Base-by-base conservation (phyloP, 2,113 vertebrate genomes). In the Phoenicopterus ruber region DNA sequence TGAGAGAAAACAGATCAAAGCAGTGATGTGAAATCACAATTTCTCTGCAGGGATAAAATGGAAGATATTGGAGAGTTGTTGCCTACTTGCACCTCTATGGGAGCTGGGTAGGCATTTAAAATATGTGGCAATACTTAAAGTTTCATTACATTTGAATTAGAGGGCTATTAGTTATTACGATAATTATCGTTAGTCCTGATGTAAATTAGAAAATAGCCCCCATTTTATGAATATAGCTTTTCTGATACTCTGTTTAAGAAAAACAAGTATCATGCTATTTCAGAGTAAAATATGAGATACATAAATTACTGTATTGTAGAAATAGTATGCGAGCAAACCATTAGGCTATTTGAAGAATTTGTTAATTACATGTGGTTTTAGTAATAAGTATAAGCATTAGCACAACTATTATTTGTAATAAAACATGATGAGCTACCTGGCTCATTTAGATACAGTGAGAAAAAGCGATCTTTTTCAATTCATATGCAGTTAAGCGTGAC, bases 311-410 rank as follows among this genome's bases (percentile, higher is more conserved):
- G 46, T 57, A 80, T 34, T 76, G 62, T 83, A 94, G 85, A 96
- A 94, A 88, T 50, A 86, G 44, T 26, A 5, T 42, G 46, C 24
- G 7, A 93, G 70, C 78, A 83, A 96, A 88, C 76, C 54, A 54
- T 72, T 78, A 74, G 78, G 65, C 90, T 88, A 20, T 91, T 95
- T 93, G 87, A 97, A 85, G 97, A 95, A 96, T 96, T 94, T 50
- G 42, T 83, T 61, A 96, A 94, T 97, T 95, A 95, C 49, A 36
- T 83, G 73, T 87, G 49, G 42, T 32, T 95, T 97, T 97, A 95
- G 80, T 94, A 98, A 93, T 86, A 97, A 94, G 84, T 82, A 72
- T 90, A 96, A 95, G 93, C 72, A 94, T 95, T 92, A 94, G 58
- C 81, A 61, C 82, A 84, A 82, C 57, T 88, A 72, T 94, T 98